phyloP scores from a whole-genome alignment of 2,888 invertebrate species.

The Horisme vitalbata region DNA sequence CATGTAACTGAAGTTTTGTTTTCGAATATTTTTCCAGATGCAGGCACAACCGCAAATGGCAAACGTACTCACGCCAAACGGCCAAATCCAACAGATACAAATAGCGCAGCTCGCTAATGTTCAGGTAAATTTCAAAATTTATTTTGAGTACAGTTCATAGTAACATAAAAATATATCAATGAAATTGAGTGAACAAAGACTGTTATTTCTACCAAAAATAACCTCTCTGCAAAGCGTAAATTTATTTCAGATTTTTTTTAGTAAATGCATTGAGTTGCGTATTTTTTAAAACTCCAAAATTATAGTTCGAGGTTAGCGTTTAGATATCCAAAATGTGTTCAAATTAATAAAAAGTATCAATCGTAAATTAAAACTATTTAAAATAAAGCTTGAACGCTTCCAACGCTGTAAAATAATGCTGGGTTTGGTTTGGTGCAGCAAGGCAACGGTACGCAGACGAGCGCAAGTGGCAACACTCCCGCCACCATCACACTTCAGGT shows the following conservation, averaged over 20 bases:
- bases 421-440: constrained; percentile 65
- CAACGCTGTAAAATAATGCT: constrained; percentile 31
- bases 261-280: too few relatives aligned
- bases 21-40: constrained; percentile 56
- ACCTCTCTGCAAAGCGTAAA: too few relatives aligned
- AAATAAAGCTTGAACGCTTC: background rate
- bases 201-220: too few relatives aligned
- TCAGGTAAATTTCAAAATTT: too few relatives aligned
- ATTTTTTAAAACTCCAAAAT: too few relatives aligned
- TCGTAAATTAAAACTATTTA: too few relatives aligned
- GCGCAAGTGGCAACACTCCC: constrained; percentile 53
- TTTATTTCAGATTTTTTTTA: too few relatives aligned
- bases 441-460: constrained; percentile 53
- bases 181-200: too few relatives aligned
- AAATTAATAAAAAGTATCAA: background rate
- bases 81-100: constrained; percentile 95
- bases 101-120: constrained; percentile 85
- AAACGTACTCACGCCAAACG: constrained; percentile 93
- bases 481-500: constrained; percentile 78
- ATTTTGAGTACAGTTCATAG: too few relatives aligned
- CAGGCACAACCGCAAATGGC: constrained; percentile 88
- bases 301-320: background rate
- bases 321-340: background rate
- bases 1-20: too few relatives aligned
- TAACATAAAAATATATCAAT: too few relatives aligned